phyloP scores from a whole-genome alignment of 37 sponge, comb jelly and placozoan genomes.

The Beroe forskalii region DNA sequence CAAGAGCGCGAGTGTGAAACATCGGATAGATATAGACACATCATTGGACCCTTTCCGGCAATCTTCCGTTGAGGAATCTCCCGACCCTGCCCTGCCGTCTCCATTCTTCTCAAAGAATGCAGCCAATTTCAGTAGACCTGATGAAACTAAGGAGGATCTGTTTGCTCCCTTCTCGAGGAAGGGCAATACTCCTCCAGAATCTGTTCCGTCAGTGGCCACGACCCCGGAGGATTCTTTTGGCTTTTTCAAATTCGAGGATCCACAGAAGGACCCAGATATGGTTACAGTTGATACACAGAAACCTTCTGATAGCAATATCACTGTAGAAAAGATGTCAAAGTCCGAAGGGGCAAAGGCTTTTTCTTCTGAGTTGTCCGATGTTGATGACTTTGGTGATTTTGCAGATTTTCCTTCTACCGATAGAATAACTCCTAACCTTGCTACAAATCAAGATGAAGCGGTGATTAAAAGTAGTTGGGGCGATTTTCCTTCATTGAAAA shows the following conservation, averaged over 20 bases:
- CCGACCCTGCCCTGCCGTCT: not conserved
- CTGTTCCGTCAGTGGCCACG: not conserved
- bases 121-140: not conserved
- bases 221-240: not conserved
- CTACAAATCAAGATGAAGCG: no score
- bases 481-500: no score
- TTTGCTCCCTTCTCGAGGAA: not conserved
- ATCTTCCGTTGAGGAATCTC: not conserved
- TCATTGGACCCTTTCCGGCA: not conserved
- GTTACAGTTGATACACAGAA: not conserved
- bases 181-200: no score
- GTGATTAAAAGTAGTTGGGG: no score
- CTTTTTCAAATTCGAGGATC: not conserved
- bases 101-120: not conserved
- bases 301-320: not conserved
- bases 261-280: not conserved
- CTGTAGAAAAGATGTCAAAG: no score
- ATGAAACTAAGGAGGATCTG: not conserved
- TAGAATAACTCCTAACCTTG: no score
- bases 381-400: constrained; percentile 30
- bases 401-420: constrained; percentile 14
- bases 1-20: not conserved
- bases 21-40: not conserved
- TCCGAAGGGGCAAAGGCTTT: no score
- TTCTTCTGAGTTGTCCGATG: not conserved